Base-by-base conservation (phyloP, 2,113 vertebrate species). In the Cyphomyrus plagiostoma region DNA sequence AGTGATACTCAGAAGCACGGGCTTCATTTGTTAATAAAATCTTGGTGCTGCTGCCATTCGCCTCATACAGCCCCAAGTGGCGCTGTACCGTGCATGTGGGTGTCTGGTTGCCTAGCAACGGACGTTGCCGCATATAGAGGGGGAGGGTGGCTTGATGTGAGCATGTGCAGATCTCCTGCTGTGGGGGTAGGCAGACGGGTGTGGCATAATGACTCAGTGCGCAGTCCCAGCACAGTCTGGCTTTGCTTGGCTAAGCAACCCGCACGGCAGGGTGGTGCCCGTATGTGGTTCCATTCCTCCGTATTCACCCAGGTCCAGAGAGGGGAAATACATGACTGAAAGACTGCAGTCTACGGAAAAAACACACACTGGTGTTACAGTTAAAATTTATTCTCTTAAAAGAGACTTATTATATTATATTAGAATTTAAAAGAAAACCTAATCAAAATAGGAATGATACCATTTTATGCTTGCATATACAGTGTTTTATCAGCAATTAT, bases 81-180 rank as follows among this genome's bases (percentile, higher is more conserved):
- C 21, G 82, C 45, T 49, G 46, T 49, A 23, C n/a, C 23, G 21
- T 17, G 85, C 50, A 87, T 87, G 85, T 56, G 30, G 85, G 85
- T 87, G 85, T 52, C 50, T 87, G 50, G 85, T 35, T 56, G 85
- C 50, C 30, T 87, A 42, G 85, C 50, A 56, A 87, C 17, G 26
- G 85, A 30, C 53, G 17, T 87, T 56, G 85, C 82, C 82, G 39
- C 5, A 45, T 21, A 30, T 39, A 35, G 49, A 53, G 85, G 85
- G 85, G 50, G 85, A 35, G 49, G 85, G 85, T 9, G 17, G 85
- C 85, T 50, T 19, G 17, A 56, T 39, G 50, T 56, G 85, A 87
- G 85, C 85, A 56, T 87, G 85, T 39, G 85, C 85, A 87, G 35
- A 87, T 87, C 85, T 56, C 50, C 39, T 87, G 50, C 26, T 13